phyloP scores from a whole-genome alignment of 1,140 invertebrate species.

The Drosophila kurseongensis region DNA sequence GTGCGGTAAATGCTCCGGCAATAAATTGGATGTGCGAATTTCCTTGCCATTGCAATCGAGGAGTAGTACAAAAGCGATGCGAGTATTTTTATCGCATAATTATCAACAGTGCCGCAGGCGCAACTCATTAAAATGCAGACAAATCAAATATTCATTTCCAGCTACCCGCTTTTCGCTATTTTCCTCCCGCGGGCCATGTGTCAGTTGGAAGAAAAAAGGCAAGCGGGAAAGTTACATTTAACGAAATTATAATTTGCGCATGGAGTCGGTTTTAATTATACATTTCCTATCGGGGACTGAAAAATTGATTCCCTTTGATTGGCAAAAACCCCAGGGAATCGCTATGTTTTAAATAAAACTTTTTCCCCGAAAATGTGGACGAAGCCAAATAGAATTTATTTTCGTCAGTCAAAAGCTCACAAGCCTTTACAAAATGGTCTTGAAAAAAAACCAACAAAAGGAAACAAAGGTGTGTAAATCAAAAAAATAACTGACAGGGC shows the following conservation, averaged over 20 bases:
- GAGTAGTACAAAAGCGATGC: conserved; percentile 24
- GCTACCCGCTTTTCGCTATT: conserved; percentile 7
- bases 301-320: conserved; percentile 73
- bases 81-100: conserved; percentile 55
- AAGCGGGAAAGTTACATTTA: conserved; percentile 38
- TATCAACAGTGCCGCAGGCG: conserved; percentile 57
- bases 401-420: conserved; percentile 8
- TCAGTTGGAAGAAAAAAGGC: conserved; percentile 6
- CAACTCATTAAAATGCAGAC: conserved; percentile 74
- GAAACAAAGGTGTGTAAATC: too few species aligned
- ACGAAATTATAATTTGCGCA: conserved; percentile 51
- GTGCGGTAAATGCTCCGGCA: conserved; percentile 14
- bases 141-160: conserved; percentile 70
- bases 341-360: conserved; percentile 11
- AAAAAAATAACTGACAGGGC: too few species aligned
- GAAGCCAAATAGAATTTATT: conserved; percentile 33
- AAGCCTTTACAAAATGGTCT: conserved; percentile 27
- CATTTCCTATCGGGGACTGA: conserved; percentile 41
- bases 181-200: conserved; percentile 18
- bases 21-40: conserved; percentile 17
- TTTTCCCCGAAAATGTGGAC: neutral
- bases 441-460: neutral
- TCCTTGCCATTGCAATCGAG: conserved; percentile 12
- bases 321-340: conserved; percentile 44
- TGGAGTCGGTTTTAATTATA: conserved; percentile 66